Evolutionary conservation across 1,140 invertebrate genomes (phyloP), one percentile per base, ranked within the genome.

Genomic region (Sycophila sp.): DNA sequence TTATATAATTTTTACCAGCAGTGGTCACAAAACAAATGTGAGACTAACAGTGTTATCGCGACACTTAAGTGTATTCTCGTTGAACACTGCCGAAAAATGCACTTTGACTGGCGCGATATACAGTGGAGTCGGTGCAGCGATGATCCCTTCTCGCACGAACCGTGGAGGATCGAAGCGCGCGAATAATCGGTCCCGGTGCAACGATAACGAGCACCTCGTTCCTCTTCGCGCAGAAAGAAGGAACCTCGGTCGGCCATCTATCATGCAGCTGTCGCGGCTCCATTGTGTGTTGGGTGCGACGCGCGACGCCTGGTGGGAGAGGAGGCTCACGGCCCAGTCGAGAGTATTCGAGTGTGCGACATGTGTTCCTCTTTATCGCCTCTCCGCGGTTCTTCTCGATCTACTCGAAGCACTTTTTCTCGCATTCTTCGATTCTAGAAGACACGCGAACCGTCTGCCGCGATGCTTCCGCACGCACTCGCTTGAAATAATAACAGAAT

Each of bases 221-320:
- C 47, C 26, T 28, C 30, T 56, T 30, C 10, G 19, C 10, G 15
- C 15, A 38, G 67, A 47, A n/a, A n/a, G n/a, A n/a, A n/a, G n/a
- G n/a, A 28, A 2, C 70, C 38, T 17, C 42, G 4, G 3, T 55
- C 49, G 67, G 64, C 76, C 79, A 81, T 83, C 80, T 80, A 83
- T 83, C 81, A 81, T 80, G 79, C 81, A 83, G 81, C 81, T 83
- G 81, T 78, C 80, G 45, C 26, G 79, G 76, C 75, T 83, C 79
- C 80, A 83, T 83, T 83, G 81, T 83, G 79, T 80, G 78, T 81
- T 81, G 80, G 78, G 79, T 77, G 73, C 76, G 26, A 22, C 13
- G 17, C 19, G 42, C 11, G 22, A 30, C 53, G 28, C n/a, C 2
- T 2, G 36, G 13, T 22, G 17, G 26, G 62, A 6, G 40, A n/a